Base-by-base conservation (phyloP, 2,113 vertebrate species). In the Anoura caudifer region DNA sequence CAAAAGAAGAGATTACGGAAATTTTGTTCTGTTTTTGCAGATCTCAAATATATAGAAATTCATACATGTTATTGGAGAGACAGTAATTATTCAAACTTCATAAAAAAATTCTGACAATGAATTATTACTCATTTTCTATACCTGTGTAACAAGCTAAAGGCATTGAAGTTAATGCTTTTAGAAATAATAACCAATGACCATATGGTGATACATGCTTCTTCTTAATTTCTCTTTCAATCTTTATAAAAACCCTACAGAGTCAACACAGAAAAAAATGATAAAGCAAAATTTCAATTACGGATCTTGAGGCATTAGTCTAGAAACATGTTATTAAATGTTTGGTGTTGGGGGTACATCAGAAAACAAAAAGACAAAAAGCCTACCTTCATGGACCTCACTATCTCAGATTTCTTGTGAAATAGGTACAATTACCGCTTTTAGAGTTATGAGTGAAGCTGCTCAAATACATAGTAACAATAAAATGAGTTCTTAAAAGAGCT, bases 351-450 rank as follows among this genome's bases (percentile, higher is more conserved):
- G 76, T 47, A 43, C 28, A 88, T 45, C 59, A 50, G 59, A 28
- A 92, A 90, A 70, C 20, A 89, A 85, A 91, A 73, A 86, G 28
- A 76, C 31, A 82, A 50, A 70, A 87, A 87, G 3, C 0, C 9
- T 41, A 16, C 56, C 33, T 54, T 70, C 43, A 5, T 17, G 31
- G 87, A 81, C 5, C 10, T 72, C 20, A 85, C 28, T 38, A 50
- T 61, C 50, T 87, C 59, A 38, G 63, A 83, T 90, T 93, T 90
- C 50, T 67, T 19, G 83, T 91, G 52, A 94, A 89, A 95, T 54
- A 33, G 52, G 16, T 67, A 87, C 14, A 81, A 41, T 77, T 43
- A 91, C 47, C n/a, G 38, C 33, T 85, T 91, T 87, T 75, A 73
- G 54, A 82, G 0, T 59, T 56, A 82, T 56, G 45, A 88, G 92